Evolutionary conservation across 1,140 invertebrate genomes (phyloP).

Genomic region (Pseudoatta argentina): DNA sequence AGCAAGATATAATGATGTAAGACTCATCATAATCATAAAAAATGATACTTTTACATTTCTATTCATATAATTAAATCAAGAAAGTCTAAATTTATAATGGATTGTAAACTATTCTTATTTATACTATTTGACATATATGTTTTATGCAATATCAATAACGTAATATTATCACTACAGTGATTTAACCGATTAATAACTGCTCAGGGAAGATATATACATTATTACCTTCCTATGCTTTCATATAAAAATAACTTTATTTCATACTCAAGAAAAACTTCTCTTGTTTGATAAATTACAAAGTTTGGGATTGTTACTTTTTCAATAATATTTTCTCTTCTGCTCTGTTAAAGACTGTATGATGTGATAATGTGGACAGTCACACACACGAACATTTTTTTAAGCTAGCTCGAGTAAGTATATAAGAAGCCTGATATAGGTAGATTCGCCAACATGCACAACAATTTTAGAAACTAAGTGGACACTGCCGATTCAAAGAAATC

Average conservation of each 20-base stretch:
- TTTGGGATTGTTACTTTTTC: slow-evolving; percentile 74
- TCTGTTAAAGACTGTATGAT: slow-evolving; percentile 71
- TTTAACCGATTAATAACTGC: slow-evolving; percentile 63
- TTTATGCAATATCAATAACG: slow-evolving; percentile 16
- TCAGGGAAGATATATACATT: slow-evolving; percentile 60
- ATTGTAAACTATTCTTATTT: slow-evolving; percentile 14
- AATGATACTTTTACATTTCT: slow-evolving; percentile 24
- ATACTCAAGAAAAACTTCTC: slow-evolving; percentile 65
- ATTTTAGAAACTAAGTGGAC: slow-evolving; percentile 65
- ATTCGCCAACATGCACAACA: slow-evolving; percentile 66
- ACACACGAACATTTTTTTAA: slow-evolving; percentile 65
- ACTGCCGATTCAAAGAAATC: slow-evolving; percentile 39
- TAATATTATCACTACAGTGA: slow-evolving; percentile 27
- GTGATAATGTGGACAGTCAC: slow-evolving; percentile 66
- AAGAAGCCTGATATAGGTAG: slow-evolving; percentile 57
- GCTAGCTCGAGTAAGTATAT: slow-evolving; percentile 68
- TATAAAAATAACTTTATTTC: slow-evolving; percentile 80
- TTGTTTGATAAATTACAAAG: slow-evolving; percentile 75
- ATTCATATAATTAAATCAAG: slow-evolving; percentile 13
- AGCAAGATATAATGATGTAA: slow-evolving; percentile 36
- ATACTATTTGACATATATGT: not conserved
- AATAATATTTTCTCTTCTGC: slow-evolving; percentile 60
- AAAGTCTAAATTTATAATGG: slow-evolving; percentile 32
- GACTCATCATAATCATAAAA: not conserved
- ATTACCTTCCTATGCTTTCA: slow-evolving; percentile 74